phyloP scores from a whole-genome alignment of 2,113 vertebrate species.

The Albula glossodonta region DNA sequence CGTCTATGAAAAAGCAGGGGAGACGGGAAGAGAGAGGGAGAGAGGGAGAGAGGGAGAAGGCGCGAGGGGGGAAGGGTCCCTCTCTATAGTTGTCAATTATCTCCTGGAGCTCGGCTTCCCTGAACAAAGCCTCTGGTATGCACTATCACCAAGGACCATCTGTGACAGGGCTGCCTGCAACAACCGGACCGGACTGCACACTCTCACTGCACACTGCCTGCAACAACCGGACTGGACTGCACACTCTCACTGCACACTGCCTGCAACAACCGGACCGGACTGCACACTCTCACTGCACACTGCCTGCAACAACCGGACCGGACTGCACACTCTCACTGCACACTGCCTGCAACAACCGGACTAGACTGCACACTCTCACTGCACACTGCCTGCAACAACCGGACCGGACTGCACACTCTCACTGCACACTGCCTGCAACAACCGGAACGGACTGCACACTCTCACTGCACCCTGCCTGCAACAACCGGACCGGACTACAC shows the following conservation, averaged over 20 bases:
- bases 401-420: too few relatives aligned
- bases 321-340: too few relatives aligned
- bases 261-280: too few relatives aligned
- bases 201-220: slow-evolving; percentile 11
- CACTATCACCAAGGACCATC: slow-evolving; percentile 76
- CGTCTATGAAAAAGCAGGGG: slow-evolving; percentile 32
- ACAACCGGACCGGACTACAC: too few relatives aligned
- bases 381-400: too few relatives aligned
- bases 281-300: too few relatives aligned
- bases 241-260: not conserved
- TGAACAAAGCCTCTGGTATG: slow-evolving; percentile 83
- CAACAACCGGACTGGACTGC: not conserved
- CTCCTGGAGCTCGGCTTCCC: slow-evolving; percentile 70
- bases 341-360: too few relatives aligned
- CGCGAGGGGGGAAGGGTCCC: slow-evolving; percentile 48
- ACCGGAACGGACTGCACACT: too few relatives aligned
- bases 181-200: slow-evolving; percentile 74
- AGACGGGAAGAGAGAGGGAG: slow-evolving; percentile 46
- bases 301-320: too few relatives aligned
- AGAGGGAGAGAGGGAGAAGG: slow-evolving; percentile 24
- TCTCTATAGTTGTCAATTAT: slow-evolving; percentile 77
- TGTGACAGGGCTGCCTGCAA: slow-evolving; percentile 76
- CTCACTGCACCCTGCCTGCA: too few relatives aligned
- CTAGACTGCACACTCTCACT: too few relatives aligned
- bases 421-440: too few relatives aligned